These are phyloP conservation scores for Acronicta alni DNA, from an alignment of 2,888 invertebrate species.

Conservation along the genomic window DNA sequence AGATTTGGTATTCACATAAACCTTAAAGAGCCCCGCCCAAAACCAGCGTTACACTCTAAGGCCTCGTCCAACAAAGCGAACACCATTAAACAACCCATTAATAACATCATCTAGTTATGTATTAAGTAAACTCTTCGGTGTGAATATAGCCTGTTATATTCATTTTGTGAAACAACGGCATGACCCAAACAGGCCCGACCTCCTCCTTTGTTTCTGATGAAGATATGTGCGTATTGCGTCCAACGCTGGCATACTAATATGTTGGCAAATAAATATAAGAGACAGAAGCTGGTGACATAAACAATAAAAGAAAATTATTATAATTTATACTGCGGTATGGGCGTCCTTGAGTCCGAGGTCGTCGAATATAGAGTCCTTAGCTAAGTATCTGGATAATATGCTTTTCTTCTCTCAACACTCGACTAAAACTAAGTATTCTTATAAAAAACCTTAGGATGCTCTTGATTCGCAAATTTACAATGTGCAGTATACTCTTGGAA, in stretches of 20 bases:
- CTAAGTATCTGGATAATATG: neutral
- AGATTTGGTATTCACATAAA: constrained; percentile 40
- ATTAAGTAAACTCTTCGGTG: constrained; percentile 50
- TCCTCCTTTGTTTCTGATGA: constrained; percentile 57
- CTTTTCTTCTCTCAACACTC: neutral
- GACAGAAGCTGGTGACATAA: constrained; percentile 52
- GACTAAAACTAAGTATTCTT: too few species aligned
- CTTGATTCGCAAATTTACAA: too few species aligned
- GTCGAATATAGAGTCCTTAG: constrained; percentile 15
- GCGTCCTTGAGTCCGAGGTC: constrained; percentile 23
- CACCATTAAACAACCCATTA: constrained; percentile 47
- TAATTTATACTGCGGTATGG: constrained; percentile 36
- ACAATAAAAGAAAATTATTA: constrained; percentile 54
- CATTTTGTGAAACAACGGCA: constrained; percentile 37
- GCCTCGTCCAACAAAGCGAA: constrained; percentile 40
- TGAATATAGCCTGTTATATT: constrained; percentile 51
- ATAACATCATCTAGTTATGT: constrained; percentile 45
- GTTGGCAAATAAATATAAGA: constrained; percentile 58
- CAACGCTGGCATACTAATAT: constrained; percentile 66
- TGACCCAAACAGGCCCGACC: constrained; percentile 24
- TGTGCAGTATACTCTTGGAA: too few species aligned
- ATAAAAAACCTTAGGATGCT: too few species aligned
- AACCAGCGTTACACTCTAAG: constrained; percentile 34
- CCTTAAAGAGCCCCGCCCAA: constrained; percentile 22
- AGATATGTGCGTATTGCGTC: constrained; percentile 60